Conservation (phyloP, 2,888 invertebrate species). For the Thecocarcelia acutangulata region DNA sequence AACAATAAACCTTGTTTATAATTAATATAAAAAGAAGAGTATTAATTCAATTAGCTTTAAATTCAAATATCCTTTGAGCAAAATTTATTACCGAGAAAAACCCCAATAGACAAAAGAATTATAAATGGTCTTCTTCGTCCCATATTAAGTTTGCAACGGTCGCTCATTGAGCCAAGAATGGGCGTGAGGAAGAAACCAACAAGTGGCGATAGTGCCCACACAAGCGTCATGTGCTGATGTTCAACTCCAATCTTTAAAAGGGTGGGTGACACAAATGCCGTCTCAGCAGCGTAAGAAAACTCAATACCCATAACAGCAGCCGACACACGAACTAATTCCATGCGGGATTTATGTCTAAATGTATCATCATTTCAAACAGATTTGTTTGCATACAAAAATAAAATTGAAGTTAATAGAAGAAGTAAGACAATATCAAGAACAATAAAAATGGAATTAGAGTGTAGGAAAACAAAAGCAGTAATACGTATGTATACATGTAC, state of each 20-base stretch:
- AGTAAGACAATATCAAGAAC: neutral
- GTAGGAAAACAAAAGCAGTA: no score
- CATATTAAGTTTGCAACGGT: constrained; percentile 89
- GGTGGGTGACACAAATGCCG: constrained; percentile 97
- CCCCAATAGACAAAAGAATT: constrained; percentile 92
- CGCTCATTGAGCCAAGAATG: constrained; percentile 94
- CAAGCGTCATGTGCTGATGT: constrained; percentile 95
- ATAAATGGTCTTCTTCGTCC: constrained; percentile 97
- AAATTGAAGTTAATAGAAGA: constrained; percentile 11
- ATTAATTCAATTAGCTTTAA: constrained; percentile 33
- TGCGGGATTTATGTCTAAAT: constrained; percentile 88
- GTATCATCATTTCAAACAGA: constrained; percentile 51
- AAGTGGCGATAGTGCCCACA: constrained; percentile 96
- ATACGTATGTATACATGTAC: no score
- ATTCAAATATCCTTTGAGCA: neutral
- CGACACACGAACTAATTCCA: constrained; percentile 92
- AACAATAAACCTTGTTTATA: constrained; percentile 87
- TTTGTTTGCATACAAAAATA: constrained; percentile 24
- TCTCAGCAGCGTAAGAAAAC: constrained; percentile 98
- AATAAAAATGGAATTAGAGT: constrained; percentile 9
- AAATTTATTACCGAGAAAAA: constrained; percentile 87
- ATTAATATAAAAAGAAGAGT: constrained; percentile 34
- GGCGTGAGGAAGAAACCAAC: constrained; percentile 97
- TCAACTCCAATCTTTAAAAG: constrained; percentile 95
- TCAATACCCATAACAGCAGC: constrained; percentile 98